Evolutionary conservation across 1,140 invertebrate species (phyloP).

Genomic region (Drosophila willistoni): DNA sequence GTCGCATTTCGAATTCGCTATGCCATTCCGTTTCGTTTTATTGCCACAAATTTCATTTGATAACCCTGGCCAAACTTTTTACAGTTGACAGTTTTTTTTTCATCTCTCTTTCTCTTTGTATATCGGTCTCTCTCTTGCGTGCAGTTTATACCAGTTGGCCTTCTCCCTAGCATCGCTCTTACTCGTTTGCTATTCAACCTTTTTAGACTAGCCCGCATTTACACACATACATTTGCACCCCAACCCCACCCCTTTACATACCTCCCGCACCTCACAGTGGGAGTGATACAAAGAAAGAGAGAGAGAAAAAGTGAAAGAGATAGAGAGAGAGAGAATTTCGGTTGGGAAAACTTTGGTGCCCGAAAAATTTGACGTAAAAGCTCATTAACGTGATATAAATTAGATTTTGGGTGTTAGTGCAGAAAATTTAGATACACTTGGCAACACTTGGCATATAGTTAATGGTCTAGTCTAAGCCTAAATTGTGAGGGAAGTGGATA

Average conservation of each 20-base stretch:
- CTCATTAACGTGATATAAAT: conserved; percentile 81
- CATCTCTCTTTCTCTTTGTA: conserved; percentile 19
- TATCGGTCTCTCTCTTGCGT: background rate
- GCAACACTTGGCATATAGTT: conserved; percentile 55
- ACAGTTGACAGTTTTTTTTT: conserved; percentile 69
- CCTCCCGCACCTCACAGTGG: background rate
- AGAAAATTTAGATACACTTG: conserved; percentile 64
- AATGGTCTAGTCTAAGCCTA: conserved; percentile 31
- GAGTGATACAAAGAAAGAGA: background rate
- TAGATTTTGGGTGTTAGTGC: conserved; percentile 77
- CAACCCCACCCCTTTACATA: background rate
- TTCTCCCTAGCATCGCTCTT: background rate
- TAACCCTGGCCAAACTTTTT: conserved; percentile 73
- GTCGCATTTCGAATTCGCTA: conserved; percentile 10
- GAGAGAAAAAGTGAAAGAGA: background rate
- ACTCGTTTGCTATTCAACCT: conserved; percentile 11
- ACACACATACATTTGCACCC: conserved; percentile 3
- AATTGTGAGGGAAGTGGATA: background rate
- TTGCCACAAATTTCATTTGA: conserved; percentile 78
- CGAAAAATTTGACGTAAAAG: conserved; percentile 73
- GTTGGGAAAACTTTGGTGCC: conserved; percentile 30
- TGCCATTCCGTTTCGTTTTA: conserved; percentile 66
- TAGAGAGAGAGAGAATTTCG: background rate
- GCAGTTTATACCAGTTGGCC: background rate
- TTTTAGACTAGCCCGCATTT: conserved; percentile 14